phyloP scores from a whole-genome alignment of 2,888 invertebrate genomes.

The Crematogaster levior region DNA sequence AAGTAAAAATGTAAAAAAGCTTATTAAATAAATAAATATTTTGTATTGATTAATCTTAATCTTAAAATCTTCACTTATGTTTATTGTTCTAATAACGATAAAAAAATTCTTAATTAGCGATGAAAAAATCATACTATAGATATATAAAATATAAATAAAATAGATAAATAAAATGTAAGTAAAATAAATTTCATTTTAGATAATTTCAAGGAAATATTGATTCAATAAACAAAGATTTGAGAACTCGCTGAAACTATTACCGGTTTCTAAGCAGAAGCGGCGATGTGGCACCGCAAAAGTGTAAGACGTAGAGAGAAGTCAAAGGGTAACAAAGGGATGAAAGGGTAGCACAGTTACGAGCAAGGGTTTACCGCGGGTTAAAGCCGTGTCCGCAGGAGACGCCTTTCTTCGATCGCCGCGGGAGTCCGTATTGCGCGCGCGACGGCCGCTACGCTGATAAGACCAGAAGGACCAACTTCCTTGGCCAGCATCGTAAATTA shows the following conservation, averaged over 20 bases:
- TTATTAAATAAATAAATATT: too few relatives aligned
- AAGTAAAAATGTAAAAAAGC: too few relatives aligned
- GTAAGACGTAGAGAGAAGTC: neutral
- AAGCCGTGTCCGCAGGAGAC: constrained; percentile 46
- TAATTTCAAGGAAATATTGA: neutral
- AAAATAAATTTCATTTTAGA: neutral
- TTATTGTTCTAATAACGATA: neutral
- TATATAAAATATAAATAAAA: neutral
- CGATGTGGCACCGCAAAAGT: neutral
- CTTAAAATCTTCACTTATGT: too few relatives aligned
- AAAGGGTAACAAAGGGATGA: constrained; percentile 41
- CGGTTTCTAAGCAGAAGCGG: neutral
- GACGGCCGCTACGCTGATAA: constrained; percentile 57
- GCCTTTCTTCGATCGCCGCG: constrained; percentile 57
- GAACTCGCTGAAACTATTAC: neutral
- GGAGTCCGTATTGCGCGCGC: constrained; percentile 28
- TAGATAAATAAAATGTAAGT: neutral
- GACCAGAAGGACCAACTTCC: constrained; percentile 51
- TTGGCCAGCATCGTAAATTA: constrained; percentile 61
- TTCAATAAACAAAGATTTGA: neutral
- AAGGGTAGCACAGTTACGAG: constrained; percentile 55
- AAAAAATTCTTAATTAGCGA: neutral
- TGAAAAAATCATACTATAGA: too few relatives aligned
- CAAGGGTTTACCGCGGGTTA: constrained; percentile 55
- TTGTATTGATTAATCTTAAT: too few relatives aligned